A percentile compares a stretch with the other conserved stretches of the same genome.
Evolutionary conservation across 2,888 invertebrate genomes (phyloP).

Genomic region (Xestia rhomboidea): DNA sequence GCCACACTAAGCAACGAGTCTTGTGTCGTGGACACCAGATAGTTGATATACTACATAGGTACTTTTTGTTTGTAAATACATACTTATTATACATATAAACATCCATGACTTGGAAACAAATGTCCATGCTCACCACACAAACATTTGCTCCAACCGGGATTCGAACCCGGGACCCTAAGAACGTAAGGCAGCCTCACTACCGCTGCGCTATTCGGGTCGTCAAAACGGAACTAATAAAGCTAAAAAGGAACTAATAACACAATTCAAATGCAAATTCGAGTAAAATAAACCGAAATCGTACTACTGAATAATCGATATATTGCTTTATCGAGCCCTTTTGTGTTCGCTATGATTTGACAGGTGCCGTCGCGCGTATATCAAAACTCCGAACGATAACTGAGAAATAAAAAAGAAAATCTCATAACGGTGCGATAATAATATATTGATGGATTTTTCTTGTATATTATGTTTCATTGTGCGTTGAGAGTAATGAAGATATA

Average conservation of each 20-base stretch:
- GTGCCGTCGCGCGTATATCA: slow-evolving; percentile 60
- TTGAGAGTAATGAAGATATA: slow-evolving; percentile 32
- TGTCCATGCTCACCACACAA: no score
- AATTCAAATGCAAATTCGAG: slow-evolving; percentile 52
- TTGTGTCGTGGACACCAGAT: no score
- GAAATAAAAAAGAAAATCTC: slow-evolving; percentile 56
- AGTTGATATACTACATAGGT: no score
- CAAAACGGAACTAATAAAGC: no score
- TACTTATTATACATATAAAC: no score
- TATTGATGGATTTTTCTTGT: slow-evolving; percentile 22
- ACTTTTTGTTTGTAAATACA: no score
- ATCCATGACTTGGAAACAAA: no score
- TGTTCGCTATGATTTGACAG: slow-evolving; percentile 63
- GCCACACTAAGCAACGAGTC: no score
- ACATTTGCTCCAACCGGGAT: no score
- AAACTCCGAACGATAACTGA: slow-evolving; percentile 41
- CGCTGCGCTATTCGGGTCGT: no score
- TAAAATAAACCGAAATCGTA: slow-evolving; percentile 56
- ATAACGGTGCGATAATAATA: slow-evolving; percentile 42
- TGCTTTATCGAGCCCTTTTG: slow-evolving; percentile 51
- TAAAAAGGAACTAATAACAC: slow-evolving; percentile 26
- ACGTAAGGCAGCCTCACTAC: no score
- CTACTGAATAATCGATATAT: slow-evolving; percentile 61
- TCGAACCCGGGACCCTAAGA: no score
- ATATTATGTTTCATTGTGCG: slow-evolving; percentile 30